These are phyloP conservation scores for Dipodomys merriami DNA, from an alignment of 2,113 vertebrate species.

Conservation along the genomic window DNA sequence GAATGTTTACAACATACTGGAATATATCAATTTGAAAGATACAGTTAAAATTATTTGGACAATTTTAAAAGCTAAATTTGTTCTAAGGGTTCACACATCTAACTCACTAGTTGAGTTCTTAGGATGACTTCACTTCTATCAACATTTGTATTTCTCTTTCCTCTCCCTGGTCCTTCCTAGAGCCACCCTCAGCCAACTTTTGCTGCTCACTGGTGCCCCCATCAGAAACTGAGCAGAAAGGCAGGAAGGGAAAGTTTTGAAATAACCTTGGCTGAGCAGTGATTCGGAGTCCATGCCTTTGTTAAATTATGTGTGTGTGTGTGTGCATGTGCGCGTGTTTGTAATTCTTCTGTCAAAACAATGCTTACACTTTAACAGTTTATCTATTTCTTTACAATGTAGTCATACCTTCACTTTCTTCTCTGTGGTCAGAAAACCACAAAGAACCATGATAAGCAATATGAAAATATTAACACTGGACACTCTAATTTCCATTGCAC, in stretches of 20 bases:
- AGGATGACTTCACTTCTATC: not conserved
- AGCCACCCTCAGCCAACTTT: not conserved
- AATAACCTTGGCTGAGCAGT: not conserved
- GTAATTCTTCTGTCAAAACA: not conserved
- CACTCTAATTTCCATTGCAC: not conserved
- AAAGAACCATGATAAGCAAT: not conserved
- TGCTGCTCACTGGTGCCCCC: constrained; percentile 42
- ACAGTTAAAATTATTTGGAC: not conserved
- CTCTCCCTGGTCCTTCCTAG: not conserved
- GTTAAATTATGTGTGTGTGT: not conserved
- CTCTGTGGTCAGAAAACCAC: not conserved
- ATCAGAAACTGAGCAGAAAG: not conserved
- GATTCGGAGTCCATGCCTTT: not conserved
- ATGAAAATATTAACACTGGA: constrained; percentile 40
- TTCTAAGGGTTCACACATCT: not conserved
- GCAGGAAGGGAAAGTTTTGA: not conserved
- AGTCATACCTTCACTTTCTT: not conserved
- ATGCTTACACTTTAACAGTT: not conserved
- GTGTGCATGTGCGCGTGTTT: not conserved
- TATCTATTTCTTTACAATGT: not conserved
- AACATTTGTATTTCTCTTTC: not conserved
- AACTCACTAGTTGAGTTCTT: not conserved
- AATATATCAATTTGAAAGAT: not conserved
- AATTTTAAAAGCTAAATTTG: constrained; percentile 12
- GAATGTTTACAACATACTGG: not conserved